Conservation (phyloP, 2,888 invertebrate genomes). For the Spodoptera littoralis region DNA sequence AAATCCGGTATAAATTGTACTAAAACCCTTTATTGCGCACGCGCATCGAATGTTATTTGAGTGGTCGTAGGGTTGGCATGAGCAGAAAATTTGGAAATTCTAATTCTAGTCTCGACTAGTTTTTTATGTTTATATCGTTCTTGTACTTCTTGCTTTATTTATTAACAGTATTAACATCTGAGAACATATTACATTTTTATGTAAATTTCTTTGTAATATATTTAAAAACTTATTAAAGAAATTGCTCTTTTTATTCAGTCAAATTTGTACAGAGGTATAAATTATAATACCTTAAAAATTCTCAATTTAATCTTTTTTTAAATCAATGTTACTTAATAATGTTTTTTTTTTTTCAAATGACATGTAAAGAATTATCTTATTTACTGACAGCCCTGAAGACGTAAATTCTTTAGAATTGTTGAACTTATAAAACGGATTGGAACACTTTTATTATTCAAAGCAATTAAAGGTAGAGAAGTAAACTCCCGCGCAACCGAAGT, state of each 20-base stretch:
- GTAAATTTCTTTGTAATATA: no score
- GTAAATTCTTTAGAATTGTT: slow-evolving; percentile 37
- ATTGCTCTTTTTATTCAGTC: no score
- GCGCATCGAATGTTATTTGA: slow-evolving; percentile 55
- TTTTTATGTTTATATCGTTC: no score
- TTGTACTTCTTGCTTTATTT: no score
- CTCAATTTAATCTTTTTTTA: no score
- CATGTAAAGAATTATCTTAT: not conserved
- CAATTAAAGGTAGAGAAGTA: slow-evolving; percentile 16
- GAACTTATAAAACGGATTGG: slow-evolving; percentile 33
- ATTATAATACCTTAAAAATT: no score
- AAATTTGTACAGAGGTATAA: no score
- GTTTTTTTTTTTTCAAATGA: not conserved
- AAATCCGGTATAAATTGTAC: slow-evolving; percentile 60
- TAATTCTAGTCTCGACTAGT: not conserved
- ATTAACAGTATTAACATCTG: no score
- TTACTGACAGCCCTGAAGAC: slow-evolving; percentile 30
- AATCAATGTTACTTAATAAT: no score
- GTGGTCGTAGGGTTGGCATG: slow-evolving; percentile 38
- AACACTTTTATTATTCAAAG: slow-evolving; percentile 18
- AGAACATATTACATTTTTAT: no score
- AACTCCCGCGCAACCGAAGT: slow-evolving; percentile 20
- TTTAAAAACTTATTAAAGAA: no score
- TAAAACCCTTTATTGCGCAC: slow-evolving; percentile 59
- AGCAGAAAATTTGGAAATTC: not conserved